Base-by-base conservation (phyloP, 2,888 invertebrate species). In the Ophion ellenae region DNA sequence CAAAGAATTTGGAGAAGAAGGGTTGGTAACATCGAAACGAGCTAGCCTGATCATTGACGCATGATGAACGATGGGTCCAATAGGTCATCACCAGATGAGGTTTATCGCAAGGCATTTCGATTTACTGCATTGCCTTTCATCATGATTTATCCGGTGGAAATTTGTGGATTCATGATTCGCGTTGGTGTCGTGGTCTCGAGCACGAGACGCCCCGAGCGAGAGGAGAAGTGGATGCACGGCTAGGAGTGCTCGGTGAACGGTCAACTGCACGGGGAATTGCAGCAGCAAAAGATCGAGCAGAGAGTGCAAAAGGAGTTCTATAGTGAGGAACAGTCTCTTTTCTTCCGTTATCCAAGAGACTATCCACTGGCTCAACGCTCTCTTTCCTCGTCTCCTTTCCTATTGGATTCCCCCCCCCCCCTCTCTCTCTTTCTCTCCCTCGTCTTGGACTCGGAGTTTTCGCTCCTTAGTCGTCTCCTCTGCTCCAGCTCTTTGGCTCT, bases 341-440 rank as follows among this genome's bases (percentile, higher is more conserved):
- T 79, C 83, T 83, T 86, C 83, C 86, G 81, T 81, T 83, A 86
- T 83, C 83, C 86, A 53, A 78, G 83, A 81, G 83, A 86, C 83
- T 86, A 83, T 83, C 86, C 87, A 78, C 84, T 76, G 81, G 86
- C 81, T 82, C 75, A 83, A 73, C 77, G 77, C 81, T 82, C 84
- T 78, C 82, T 67, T 64, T 74, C 66, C 67, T 66, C 74, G 57
- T 61, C 59, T 69, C 71, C 47, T 80, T 81, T 83, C 67, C 74
- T 77, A 77, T 73, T 77, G 81, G 71, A 77, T 69, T 69, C 64
- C 75, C 69, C 17, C 73, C 69, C 78, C 67, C 9, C 40, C 1
- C 14, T 47, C 81, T 36, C 74, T 61, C 47, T 67, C 63, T 59
- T 59, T 80, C 77, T 74, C 64, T 81, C 69, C 79, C 75, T 80